Evolutionary conservation across 2,113 vertebrate species (phyloP).

Genomic region (Apteryx mantelli): DNA sequence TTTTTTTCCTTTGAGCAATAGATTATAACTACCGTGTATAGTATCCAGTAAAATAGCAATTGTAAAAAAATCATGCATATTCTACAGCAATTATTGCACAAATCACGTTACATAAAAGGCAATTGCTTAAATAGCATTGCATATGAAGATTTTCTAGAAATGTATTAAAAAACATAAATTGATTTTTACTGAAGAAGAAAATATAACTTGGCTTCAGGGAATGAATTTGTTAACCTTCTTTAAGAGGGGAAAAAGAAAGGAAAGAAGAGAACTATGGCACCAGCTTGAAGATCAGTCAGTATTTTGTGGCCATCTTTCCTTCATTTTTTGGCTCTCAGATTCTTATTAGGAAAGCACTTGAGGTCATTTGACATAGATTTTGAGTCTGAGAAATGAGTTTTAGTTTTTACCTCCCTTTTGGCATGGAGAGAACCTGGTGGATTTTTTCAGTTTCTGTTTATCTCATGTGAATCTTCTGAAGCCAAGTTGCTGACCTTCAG

Average conservation of each 20-base stretch:
- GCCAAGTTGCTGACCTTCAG: background rate
- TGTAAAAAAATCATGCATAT: background rate
- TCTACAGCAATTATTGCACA: background rate
- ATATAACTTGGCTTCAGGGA: background rate
- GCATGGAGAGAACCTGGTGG: background rate
- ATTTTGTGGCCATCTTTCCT: background rate
- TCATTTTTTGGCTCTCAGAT: background rate
- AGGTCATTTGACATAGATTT: background rate
- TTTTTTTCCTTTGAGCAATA: background rate
- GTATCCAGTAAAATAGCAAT: too few relatives aligned
- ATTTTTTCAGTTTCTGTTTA: background rate
- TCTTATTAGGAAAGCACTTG: background rate
- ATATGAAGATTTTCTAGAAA: background rate
- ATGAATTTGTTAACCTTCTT: background rate
- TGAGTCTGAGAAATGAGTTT: background rate
- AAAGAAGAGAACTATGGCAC: background rate
- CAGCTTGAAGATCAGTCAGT: background rate
- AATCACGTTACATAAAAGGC: background rate
- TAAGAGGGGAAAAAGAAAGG: background rate
- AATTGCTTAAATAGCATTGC: background rate
- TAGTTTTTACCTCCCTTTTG: background rate
- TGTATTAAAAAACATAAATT: background rate
- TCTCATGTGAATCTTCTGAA: background rate
- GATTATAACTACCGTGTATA: too few relatives aligned
- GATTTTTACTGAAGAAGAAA: background rate